These are phyloP conservation scores for Drosophila recens DNA, from an alignment of 2,888 invertebrate species.

Conservation along the genomic window DNA sequence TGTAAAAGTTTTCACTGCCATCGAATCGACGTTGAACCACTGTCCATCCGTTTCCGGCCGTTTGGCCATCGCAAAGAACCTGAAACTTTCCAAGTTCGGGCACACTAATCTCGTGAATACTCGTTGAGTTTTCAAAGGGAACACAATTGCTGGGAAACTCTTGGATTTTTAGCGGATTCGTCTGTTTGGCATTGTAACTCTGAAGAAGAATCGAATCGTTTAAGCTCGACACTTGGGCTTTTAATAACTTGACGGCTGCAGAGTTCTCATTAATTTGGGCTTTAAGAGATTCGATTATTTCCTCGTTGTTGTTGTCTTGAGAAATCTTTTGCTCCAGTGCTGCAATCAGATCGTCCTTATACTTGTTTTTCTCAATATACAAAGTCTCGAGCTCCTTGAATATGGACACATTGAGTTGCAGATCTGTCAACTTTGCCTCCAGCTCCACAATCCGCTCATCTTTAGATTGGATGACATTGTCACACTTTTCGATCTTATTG, in stretches of 20 bases:
- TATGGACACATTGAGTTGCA: not conserved
- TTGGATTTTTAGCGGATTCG: not conserved
- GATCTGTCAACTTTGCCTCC: not conserved
- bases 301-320: not conserved
- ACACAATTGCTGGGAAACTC: slow-evolving; percentile 2
- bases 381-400: not conserved
- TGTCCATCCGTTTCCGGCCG: slow-evolving; percentile 38
- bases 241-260: not conserved
- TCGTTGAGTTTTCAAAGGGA: not conserved
- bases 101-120: slow-evolving; percentile 20
- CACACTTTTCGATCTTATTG: not conserved
- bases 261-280: slow-evolving; percentile 8
- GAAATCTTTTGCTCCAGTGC: not conserved
- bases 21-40: slow-evolving; percentile 47
- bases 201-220: not conserved
- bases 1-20: slow-evolving; percentile 45
- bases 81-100: slow-evolving; percentile 14
- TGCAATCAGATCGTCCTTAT: not conserved
- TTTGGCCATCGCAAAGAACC: slow-evolving; percentile 32
- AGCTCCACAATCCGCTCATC: not conserved
- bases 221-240: not conserved
- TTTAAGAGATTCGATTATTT: not conserved
- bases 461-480: not conserved
- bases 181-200: not conserved
- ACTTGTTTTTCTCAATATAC: not conserved